Base-by-base conservation (phyloP, 2,888 invertebrate genomes). In the Tetranychus piercei region DNA sequence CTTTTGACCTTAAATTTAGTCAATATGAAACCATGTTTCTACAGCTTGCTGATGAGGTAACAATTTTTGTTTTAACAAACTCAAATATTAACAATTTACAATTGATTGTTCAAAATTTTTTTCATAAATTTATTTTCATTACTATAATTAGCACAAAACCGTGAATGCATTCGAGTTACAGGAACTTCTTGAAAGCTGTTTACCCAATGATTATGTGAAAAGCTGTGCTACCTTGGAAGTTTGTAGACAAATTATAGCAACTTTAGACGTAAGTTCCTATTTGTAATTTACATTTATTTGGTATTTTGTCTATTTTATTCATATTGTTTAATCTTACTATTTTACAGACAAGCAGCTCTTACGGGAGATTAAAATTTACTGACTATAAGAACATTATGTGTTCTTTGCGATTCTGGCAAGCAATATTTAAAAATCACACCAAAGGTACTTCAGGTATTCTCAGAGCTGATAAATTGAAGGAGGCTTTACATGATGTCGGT, bases 171-270 rank as follows among this genome's bases (percentile, higher is more conserved):
- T 93, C 81, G 93, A 93, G 81, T 84, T 94, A 6, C 92, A 93
- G 82, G 94, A 94, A 81, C 83, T 94, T 22, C 83, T 94, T 44
- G 93, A 94, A 80, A 91, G 90, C 1, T 93, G 93, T 82, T 85
- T 94, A 75, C 94, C 93, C 0, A 94, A 94, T 81, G 93, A 94
- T 84, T 94, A 93, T 80, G 92, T 94, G 78, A 94, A 93, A 81
- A 93, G 93, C 79, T 93, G 93, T 82, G 92, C 93, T 1, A 91
- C 90, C 20, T 88, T 93, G 79, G 93, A 93, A 82, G 92, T 94
- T 1, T 94, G 94, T 81, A 86, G 92, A 76, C 92, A 93, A 83
- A 91, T 93, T 9, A 89, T 94, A 23, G 85, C 93, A 1, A 88
- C 92, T 8, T 87, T 93, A 84, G 93, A 93, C 84, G 91, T 91